Percentiles rank a stretch among this genome's conserved stretches.
Conservation (phyloP, 2,888 invertebrate species). For the Drepana falcataria region DNA sequence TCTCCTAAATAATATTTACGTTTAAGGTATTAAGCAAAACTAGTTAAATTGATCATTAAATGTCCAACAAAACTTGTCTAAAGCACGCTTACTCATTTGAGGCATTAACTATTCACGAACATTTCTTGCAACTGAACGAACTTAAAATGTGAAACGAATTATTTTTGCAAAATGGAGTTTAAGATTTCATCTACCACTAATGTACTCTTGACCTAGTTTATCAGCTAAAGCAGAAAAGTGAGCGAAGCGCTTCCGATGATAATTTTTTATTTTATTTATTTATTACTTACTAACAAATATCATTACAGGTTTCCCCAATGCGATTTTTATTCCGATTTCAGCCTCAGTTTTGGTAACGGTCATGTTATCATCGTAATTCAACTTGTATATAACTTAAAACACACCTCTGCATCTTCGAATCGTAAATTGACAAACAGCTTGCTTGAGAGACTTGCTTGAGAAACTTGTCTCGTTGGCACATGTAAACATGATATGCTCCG, state of each 20-base stretch:
- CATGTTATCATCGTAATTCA: too few species aligned
- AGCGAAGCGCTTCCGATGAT: conserved; percentile 20
- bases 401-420: too few species aligned
- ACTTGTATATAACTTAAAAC: too few species aligned
- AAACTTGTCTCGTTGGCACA: too few species aligned
- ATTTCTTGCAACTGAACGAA: not conserved
- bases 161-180: not conserved
- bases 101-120: not conserved
- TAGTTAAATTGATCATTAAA: not conserved
- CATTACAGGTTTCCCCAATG: too few species aligned
- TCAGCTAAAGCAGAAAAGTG: not conserved
- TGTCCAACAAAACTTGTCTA: not conserved
- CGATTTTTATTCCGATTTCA: conserved; percentile 26
- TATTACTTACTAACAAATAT: too few species aligned
- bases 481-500: too few species aligned
- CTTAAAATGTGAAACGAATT: not conserved
- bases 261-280: conserved; percentile 45
- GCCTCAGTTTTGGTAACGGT: conserved; percentile 17
- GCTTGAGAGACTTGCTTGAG: too few species aligned
- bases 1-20: too few species aligned
- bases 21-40: too few species aligned
- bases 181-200: not conserved
- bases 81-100: too few species aligned
- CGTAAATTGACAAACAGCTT: too few species aligned
- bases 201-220: not conserved